These are phyloP conservation scores for Hexactinellida sp. DNA, from an alignment of 37 sponge, comb jelly and placozoan species.

Conservation along the genomic window DNA sequence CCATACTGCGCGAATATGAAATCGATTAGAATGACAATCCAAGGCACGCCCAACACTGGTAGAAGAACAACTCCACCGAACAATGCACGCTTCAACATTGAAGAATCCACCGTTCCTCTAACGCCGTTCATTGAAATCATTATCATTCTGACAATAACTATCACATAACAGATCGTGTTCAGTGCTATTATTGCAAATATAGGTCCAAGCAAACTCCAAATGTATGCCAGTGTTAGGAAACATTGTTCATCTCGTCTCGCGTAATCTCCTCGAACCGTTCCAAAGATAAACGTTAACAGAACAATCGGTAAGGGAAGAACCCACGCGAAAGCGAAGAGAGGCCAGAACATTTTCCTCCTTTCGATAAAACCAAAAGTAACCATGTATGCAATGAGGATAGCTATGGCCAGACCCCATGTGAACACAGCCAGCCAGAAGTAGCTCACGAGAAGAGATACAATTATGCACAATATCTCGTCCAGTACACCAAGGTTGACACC, in stretches of 20 bases:
- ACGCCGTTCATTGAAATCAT: background rate
- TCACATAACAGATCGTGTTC: background rate
- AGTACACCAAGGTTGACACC: background rate
- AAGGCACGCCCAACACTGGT: background rate
- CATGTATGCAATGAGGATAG: background rate
- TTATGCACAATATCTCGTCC: background rate
- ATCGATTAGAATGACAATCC: background rate
- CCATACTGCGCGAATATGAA: background rate
- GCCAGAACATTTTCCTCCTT: background rate
- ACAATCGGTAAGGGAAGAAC: background rate
- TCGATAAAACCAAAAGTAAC: background rate
- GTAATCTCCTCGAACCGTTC: background rate
- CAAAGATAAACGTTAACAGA: background rate
- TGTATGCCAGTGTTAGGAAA: background rate
- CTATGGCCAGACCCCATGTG: background rate
- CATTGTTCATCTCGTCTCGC: background rate
- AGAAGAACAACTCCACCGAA: background rate
- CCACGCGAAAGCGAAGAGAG: background rate
- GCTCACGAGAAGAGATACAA: background rate
- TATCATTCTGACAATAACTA: background rate
- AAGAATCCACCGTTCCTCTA: background rate
- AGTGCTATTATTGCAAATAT: background rate
- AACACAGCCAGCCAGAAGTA: background rate
- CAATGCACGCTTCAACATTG: background rate
- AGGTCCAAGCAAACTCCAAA: background rate